Conservation (phyloP, 1,140 invertebrate species). For the Mactra quadrangularis region DNA sequence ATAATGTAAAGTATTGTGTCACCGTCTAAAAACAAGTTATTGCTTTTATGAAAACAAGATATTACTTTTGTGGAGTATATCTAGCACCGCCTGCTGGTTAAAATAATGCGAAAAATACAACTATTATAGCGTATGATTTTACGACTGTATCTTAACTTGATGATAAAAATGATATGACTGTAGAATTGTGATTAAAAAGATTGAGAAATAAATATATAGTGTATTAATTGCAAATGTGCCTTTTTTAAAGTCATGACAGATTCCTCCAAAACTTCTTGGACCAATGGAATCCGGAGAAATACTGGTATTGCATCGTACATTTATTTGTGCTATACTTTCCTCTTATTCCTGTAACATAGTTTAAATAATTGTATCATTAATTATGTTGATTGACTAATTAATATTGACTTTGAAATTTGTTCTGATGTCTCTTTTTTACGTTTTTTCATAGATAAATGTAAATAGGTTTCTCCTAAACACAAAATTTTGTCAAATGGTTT, state of each 20-base stretch:
- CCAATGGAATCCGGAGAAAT: too few relatives aligned
- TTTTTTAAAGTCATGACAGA: constrained; percentile 7
- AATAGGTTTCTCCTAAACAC: too few relatives aligned
- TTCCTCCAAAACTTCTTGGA: background rate
- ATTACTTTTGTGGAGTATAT: constrained; percentile 54
- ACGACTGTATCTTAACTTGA: constrained; percentile 32
- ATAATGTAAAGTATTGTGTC: constrained; percentile 55
- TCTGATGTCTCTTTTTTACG: too few relatives aligned
- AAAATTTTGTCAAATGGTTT: too few relatives aligned
- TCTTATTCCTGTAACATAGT: too few relatives aligned
- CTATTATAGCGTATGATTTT: constrained; percentile 52
- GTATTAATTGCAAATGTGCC: constrained; percentile 40
- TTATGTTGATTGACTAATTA: too few relatives aligned
- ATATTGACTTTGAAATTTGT: too few relatives aligned
- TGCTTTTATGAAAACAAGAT: constrained; percentile 57
- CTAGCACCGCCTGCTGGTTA: constrained; percentile 35
- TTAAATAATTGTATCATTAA: too few relatives aligned
- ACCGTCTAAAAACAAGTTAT: constrained; percentile 56
- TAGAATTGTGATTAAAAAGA: constrained; percentile 16
- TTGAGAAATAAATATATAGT: constrained; percentile 3
- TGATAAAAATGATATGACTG: constrained; percentile 19
- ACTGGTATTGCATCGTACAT: too few relatives aligned
- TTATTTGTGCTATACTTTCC: too few relatives aligned
- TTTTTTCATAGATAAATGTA: too few relatives aligned
- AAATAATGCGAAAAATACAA: constrained; percentile 41